Percentiles rank a stretch among this genome's conserved stretches.
These are phyloP conservation scores for Saturnia japonica DNA, from an alignment of 2,888 invertebrate genomes.

Conservation along the genomic window DNA sequence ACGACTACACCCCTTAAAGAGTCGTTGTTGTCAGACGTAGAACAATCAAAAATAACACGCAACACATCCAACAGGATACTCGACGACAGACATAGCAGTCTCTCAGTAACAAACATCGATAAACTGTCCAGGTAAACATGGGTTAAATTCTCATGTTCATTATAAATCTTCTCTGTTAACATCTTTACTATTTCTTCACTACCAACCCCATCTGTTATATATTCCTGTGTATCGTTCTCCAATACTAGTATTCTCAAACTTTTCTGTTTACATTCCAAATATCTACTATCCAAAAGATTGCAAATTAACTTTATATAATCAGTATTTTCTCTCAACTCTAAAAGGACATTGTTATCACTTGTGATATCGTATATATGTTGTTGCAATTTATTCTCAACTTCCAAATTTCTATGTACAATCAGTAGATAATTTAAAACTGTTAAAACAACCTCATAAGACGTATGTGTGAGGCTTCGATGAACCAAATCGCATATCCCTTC, in stretches of 20 bases:
- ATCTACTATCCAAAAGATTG: conserved; percentile 42
- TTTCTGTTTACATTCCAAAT: conserved; percentile 63
- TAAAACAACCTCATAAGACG: conserved; percentile 48
- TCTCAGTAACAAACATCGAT: conserved; percentile 44
- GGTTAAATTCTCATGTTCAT: conserved; percentile 58
- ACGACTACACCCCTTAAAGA: conserved; percentile 48
- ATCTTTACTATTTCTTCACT: conserved; percentile 40
- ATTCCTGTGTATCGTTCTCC: conserved; percentile 48
- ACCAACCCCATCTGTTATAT: conserved; percentile 42
- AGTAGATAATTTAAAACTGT: conserved; percentile 47
- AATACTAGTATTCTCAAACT: conserved; percentile 53
- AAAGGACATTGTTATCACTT: conserved; percentile 31
- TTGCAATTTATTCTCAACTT: conserved; percentile 44
- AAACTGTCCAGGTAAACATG: conserved; percentile 61
- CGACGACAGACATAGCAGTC: conserved; percentile 31
- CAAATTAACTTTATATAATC: conserved; percentile 45
- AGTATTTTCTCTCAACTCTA: conserved; percentile 30
- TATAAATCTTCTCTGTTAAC: conserved; percentile 47
- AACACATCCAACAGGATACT: conserved; percentile 43
- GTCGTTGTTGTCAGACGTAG: conserved; percentile 55
- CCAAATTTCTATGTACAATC: conserved; percentile 38
- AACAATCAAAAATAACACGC: conserved; percentile 49
- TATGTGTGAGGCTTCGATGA: conserved; percentile 39
- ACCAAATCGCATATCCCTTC: conserved; percentile 31
- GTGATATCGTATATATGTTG: conserved; percentile 42